phyloP scores from a whole-genome alignment of 2,888 invertebrate species.

The Labia minor region DNA sequence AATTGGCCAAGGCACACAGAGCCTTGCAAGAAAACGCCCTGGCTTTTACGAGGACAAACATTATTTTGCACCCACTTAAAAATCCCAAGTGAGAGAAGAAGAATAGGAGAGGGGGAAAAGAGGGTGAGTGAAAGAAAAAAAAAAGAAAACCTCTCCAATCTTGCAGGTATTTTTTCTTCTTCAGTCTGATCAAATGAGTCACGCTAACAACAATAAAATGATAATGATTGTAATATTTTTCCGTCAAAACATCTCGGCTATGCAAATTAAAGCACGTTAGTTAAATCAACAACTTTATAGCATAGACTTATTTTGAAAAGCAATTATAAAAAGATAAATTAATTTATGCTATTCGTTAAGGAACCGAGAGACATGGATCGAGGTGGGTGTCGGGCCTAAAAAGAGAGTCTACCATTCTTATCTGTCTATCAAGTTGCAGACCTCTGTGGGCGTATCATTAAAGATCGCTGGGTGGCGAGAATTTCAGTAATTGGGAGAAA shows the following conservation, averaged over 20 bases:
- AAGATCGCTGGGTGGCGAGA: too few species aligned
- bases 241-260: neutral
- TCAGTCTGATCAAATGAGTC: conserved; percentile 7
- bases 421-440: too few species aligned
- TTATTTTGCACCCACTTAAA: conserved; percentile 13
- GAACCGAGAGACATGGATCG: neutral
- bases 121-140: too few species aligned
- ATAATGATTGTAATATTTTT: conserved; percentile 8
- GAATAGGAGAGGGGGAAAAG: too few species aligned
- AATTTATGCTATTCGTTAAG: neutral
- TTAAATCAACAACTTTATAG: conserved; percentile 13
- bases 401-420: neutral
- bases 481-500: too few species aligned
- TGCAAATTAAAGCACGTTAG: neutral
- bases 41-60: conserved; percentile 13
- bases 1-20: conserved; percentile 13
- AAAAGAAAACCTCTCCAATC: neutral
- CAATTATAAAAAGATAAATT: conserved; percentile 13
- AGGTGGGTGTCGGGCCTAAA: neutral
- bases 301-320: conserved; percentile 13
- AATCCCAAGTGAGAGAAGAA: neutral
- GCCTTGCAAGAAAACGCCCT: conserved; percentile 3
- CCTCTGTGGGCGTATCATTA: too few species aligned
- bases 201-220: conserved; percentile 8
- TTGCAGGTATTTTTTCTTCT: neutral